Base-by-base conservation (phyloP, 2,797 vertebrate species). In the Sebastes cheni region DNA sequence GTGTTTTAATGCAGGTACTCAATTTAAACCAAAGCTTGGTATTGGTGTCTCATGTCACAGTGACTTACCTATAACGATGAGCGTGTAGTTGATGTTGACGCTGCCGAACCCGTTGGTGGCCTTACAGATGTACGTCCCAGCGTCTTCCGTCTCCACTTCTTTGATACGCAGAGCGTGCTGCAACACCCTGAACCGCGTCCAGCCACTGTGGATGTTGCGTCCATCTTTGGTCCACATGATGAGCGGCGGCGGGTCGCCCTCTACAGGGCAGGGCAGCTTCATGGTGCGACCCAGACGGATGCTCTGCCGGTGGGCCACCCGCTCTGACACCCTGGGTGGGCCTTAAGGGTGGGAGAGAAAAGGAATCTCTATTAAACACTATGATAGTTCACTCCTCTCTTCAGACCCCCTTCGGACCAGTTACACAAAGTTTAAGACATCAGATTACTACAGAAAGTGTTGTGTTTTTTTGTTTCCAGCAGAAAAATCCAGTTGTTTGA, bases 31-130 rank as follows among this genome's bases (percentile, higher is more conserved):
- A 54, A 30, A 18, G 42, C 34, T 75, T 34, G 55, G 14, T 32
- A 2, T 12, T 9, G 8, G 1, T 8, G 30, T 50, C 23, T 52
- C 2, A 4, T 4, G 23, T 58, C 25, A 27, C 3, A n/a, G 9
- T 6, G 0, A 36, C 98, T 95, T 88, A 99, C 98, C 97, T 0
- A 98, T 97, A n/a, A 99, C 96, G 0, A 99, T 97, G 79, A 99
- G 97, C 0, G 98, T 99, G 89, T 98, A 99, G 96, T 99, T 99
- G 85, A 99, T 95, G 34, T 97, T 98, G 90, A 97, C 96, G 83
- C 98, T 99, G 86, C 98, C 98, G 0, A 99, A 99, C 69, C 98
- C 98, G 0, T 99, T 99, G 86, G 97, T 99, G 54, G 98, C 98
- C 92, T 99, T 99, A 86, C 98, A 99, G 88, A 99, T 95, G 55